Base-by-base conservation (phyloP, 2,888 invertebrate genomes). In the Tigriopus californicus region DNA sequence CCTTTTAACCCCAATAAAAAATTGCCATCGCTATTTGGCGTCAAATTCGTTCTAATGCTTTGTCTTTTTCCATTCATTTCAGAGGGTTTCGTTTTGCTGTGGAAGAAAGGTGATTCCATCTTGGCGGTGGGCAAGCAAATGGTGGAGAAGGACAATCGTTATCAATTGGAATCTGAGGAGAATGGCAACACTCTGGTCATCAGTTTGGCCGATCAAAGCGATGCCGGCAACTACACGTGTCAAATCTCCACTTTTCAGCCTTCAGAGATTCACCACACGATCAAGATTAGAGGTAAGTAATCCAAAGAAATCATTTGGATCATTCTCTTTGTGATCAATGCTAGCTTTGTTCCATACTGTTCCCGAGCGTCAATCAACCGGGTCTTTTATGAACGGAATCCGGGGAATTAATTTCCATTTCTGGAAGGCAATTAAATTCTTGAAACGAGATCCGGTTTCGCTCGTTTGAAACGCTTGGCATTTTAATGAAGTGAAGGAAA, bases 21-120 rank as follows among this genome's bases (percentile, higher is more conserved):
- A n/a, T n/a, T n/a, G n/a, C n/a, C n/a, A n/a, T n/a, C n/a, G n/a
- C n/a, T n/a, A n/a, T n/a, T n/a, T n/a, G n/a, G n/a, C n/a, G n/a
- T n/a, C 25, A 22, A 54, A 13, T 12, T 33, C n/a, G 18, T 33
- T 5, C 4, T 18, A 20, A 18, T 13, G 40, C 13, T n/a, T 33
- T 13, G 13, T 52, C 41, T 1, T 49, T 24, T 58, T 49, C 18
- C 22, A 47, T 13, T 1, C 33, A 12, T 24, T 40, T 52, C 41
- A 58, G 51, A 59, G 51, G 59, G 59, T 1, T 59, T 59, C 41
- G 59, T 59, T 8, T 22, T 59, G 10, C 52, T 59, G 15, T 59
- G 59, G 59, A 59, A 59, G 46, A 59, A 52, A 49, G 58, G 59
- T 10, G 59, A 59, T 25, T 15, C 15, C 18, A 42, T 59, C 41